Base-by-base conservation (phyloP, 2,888 invertebrate species). In the Molanna angustata region DNA sequence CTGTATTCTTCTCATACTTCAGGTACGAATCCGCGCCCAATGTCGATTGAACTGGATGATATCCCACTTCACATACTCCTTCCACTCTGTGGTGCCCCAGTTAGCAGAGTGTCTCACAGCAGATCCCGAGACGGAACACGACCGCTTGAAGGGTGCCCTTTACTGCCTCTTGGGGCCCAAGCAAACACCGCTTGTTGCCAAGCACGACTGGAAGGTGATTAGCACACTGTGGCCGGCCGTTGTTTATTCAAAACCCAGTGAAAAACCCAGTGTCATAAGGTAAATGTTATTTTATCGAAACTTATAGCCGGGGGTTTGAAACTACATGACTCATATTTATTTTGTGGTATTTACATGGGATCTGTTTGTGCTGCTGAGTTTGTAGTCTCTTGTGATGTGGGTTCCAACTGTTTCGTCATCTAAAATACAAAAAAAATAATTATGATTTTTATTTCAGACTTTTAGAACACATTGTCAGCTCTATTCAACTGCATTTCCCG, bases 201-300 rank as follows among this genome's bases (percentile, higher is more conserved):
- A 85, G 62, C 84, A 86, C 58, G 85, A 90, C 66, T 95, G 93
- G 92, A 74, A 82, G 4, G 78, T 84, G 2, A 73, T 88, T 14
- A 70, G 76, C 32, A 71, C 80, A 19, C 67, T 94, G 1, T 94
- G 94, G 92, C 88, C 91, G 0, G 83, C 87, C 1, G 66, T 95
- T 16, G 74, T 93, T 1, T 77, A 80, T 52, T 86, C 91, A 1
- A 85, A 85, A 57, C 85, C 90, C 42, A 91, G 91, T 2, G 94
- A 95, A 65, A 94, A 94, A 66, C 85, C 86, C 1, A 88, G 87
- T 35, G 86, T 93, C 46, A 82, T 89, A 43, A 73, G 72, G 74
- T 76, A 56, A 13, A 20, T n/a, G n/a, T n/a, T n/a, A n/a, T n/a
- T n/a, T n/a, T n/a, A n/a, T n/a, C n/a, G n/a, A n/a, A n/a, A n/a